These are phyloP conservation scores for Tribolium freemani DNA, from an alignment of 2,888 invertebrate species.

Conservation along the genomic window DNA sequence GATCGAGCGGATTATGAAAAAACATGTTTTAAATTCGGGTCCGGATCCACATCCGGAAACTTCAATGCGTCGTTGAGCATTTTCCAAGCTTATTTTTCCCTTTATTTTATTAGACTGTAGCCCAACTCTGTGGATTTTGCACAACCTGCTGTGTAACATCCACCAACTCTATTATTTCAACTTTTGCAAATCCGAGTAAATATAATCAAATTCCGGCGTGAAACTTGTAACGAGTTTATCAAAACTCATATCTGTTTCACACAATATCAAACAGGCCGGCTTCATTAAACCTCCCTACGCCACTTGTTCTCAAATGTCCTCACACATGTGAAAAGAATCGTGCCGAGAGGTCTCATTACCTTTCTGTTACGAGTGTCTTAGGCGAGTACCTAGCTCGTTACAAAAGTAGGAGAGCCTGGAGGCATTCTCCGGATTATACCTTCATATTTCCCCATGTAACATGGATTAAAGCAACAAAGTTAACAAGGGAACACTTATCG, in stretches of 20 bases:
- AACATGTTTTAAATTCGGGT: no score
- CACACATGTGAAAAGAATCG: background rate
- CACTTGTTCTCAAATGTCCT: background rate
- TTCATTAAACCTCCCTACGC: background rate
- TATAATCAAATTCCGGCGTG: background rate
- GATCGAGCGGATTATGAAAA: no score
- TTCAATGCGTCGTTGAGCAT: no score
- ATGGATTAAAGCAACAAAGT: constrained; percentile 1
- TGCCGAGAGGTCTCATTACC: constrained; percentile 20
- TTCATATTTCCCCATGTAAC: constrained; percentile 3
- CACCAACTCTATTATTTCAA: background rate
- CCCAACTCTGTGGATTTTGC: no score
- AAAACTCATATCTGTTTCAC: background rate
- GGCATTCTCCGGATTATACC: background rate
- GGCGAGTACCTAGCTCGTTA: background rate
- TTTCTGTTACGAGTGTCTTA: background rate
- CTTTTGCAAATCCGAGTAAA: background rate
- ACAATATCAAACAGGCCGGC: background rate
- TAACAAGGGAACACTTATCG: background rate
- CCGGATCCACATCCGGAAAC: no score
- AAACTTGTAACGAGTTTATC: background rate
- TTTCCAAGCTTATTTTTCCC: no score
- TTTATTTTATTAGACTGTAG: no score
- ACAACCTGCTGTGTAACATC: background rate
- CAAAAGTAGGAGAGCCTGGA: background rate